A percentile compares a stretch with the other conserved stretches of the same genome.
These are phyloP conservation scores for Leptopilina drosophilae DNA, from an alignment of 2,888 invertebrate species.

Conservation along the genomic window DNA sequence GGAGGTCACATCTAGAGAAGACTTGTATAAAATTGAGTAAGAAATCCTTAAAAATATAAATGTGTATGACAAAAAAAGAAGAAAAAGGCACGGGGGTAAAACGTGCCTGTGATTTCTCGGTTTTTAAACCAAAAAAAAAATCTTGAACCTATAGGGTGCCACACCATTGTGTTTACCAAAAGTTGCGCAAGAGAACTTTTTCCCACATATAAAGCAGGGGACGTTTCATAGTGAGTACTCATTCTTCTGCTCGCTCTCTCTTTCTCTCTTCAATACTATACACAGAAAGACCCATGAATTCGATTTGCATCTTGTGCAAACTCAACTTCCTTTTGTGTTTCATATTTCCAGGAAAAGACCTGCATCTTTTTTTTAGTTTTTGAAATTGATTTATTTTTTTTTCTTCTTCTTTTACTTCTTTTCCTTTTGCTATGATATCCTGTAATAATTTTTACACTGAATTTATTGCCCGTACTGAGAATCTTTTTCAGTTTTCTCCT, in stretches of 20 bases:
- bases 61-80: neutral
- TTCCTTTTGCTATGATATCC: slow-evolving; percentile 27
- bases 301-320: slow-evolving; percentile 30
- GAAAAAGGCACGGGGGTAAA: neutral
- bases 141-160: neutral
- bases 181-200: slow-evolving; percentile 38
- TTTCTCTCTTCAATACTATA: no score
- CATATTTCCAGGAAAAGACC: slow-evolving; percentile 7
- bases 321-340: slow-evolving; percentile 20
- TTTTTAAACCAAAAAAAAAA: neutral
- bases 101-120: neutral
- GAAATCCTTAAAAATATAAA: neutral
- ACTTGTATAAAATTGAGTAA: neutral
- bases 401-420: neutral
- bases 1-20: no score
- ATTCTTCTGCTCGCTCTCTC: no score
- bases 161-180: slow-evolving; percentile 6
- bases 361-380: neutral
- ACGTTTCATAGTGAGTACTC: no score
- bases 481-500: neutral
- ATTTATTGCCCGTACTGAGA: slow-evolving; percentile 17
- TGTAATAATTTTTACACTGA: slow-evolving; percentile 11
- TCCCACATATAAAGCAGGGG: slow-evolving; percentile 12
- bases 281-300: slow-evolving; percentile 15
- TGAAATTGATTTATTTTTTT: slow-evolving; percentile 31